These are phyloP conservation scores for Apis florea DNA, from an alignment of 1,140 invertebrate species.

Conservation along the genomic window DNA sequence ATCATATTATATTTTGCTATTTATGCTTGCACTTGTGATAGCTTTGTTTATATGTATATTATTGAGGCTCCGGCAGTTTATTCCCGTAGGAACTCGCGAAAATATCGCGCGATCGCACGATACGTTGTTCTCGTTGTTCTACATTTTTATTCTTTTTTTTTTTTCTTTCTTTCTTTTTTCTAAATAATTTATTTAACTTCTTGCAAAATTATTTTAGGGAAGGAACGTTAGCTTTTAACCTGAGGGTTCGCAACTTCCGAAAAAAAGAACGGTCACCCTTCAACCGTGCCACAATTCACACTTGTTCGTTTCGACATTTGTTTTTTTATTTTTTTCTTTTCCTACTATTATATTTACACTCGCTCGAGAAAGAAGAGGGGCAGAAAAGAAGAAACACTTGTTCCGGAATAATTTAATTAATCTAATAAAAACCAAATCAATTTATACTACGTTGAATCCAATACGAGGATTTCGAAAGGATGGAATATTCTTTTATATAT, in stretches of 20 bases:
- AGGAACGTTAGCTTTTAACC: conserved; percentile 37
- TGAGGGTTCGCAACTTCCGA: conserved; percentile 2
- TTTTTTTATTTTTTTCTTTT: not conserved
- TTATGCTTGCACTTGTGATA: not conserved
- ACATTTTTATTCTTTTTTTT: not conserved
- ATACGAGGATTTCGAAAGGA: too few species aligned
- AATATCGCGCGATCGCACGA: conserved; percentile 6
- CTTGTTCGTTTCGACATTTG: not conserved
- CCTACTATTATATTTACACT: too few species aligned
- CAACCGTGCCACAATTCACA: not conserved
- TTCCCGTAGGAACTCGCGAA: conserved; percentile 15
- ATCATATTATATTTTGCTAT: conserved; percentile 6
- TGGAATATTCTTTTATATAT: conserved; percentile 1
- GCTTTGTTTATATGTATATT: not conserved
- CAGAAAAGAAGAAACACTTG: too few species aligned
- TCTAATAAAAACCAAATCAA: too few species aligned
- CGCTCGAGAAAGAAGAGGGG: too few species aligned
- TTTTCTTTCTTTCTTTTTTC: too few species aligned
- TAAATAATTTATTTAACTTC: not conserved
- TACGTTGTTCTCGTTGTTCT: conserved; percentile 2
- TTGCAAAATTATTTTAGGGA: conserved; percentile 32
- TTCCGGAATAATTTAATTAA: too few species aligned
- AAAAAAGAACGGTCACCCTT: not conserved
- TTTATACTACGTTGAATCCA: too few species aligned
- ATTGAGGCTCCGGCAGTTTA: conserved; percentile 1